phyloP scores from a whole-genome alignment of 1,140 invertebrate genomes.

The Fopius arisanus region DNA sequence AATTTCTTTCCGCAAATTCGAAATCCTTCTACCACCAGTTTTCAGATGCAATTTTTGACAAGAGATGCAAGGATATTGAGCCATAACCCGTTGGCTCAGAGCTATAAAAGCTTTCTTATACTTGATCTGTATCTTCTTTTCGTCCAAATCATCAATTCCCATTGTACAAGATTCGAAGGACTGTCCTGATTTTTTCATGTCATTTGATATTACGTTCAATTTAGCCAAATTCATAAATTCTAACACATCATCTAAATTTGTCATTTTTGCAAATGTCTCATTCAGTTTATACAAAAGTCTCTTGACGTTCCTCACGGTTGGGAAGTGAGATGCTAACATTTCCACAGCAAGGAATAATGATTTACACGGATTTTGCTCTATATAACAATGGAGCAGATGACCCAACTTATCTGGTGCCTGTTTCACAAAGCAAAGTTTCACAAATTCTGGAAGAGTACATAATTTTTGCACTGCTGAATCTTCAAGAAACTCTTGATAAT shows the following conservation, averaged over 20 bases:
- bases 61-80: conserved; percentile 18
- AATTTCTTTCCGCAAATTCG: too few relatives aligned
- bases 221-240: conserved; percentile 23
- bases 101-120: conserved; percentile 14
- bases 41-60: conserved; percentile 20
- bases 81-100: conserved; percentile 9
- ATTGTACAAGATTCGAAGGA: neutral
- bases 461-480: neutral
- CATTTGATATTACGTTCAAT: neutral
- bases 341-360: conserved; percentile 10
- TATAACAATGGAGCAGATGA: conserved; percentile 12
- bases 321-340: conserved; percentile 24
- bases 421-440: neutral
- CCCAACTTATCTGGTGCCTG: neutral
- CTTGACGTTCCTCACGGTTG: conserved; percentile 19
- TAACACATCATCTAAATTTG: conserved; percentile 7
- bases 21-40: neutral
- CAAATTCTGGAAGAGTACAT: neutral
- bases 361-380: neutral
- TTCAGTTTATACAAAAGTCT: neutral
- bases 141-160: conserved; percentile 3
- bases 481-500: conserved; percentile 17
- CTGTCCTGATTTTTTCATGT: neutral
- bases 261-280: neutral
- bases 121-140: conserved; percentile 5